phyloP scores from a whole-genome alignment of 2,888 invertebrate species.

The Caradrina kadenii region DNA sequence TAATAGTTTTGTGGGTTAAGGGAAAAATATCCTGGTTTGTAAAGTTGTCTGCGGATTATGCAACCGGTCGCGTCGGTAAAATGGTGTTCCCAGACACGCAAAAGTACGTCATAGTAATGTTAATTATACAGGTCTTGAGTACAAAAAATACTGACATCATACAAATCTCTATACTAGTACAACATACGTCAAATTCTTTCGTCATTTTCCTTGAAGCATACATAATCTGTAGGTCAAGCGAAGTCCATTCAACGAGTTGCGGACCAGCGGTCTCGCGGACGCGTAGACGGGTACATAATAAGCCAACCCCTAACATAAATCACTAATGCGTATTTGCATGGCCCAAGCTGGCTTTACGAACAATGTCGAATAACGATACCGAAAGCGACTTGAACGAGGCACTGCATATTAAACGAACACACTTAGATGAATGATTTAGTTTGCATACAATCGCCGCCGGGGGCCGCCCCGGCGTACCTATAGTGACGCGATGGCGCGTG shows the following conservation, averaged over 20 bases:
- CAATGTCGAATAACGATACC: slow-evolving; percentile 66
- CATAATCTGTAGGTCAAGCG: slow-evolving; percentile 41
- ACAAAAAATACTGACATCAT: slow-evolving; percentile 23
- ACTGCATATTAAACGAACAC: slow-evolving; percentile 69
- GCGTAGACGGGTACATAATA: slow-evolving; percentile 29
- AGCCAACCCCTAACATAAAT: slow-evolving; percentile 45
- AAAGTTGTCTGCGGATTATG: neutral
- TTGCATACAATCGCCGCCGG: slow-evolving; percentile 82
- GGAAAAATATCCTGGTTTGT: too few relatives aligned
- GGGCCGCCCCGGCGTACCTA: slow-evolving; percentile 51
- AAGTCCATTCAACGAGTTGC: slow-evolving; percentile 26
- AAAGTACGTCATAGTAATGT: slow-evolving; percentile 10
- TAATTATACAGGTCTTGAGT: neutral
- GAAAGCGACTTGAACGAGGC: slow-evolving; percentile 63
- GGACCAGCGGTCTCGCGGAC: slow-evolving; percentile 25
- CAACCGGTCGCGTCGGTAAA: neutral
- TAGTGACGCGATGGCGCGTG: slow-evolving; percentile 75
- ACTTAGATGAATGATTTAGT: slow-evolving; percentile 73
- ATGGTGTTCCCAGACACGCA: neutral
- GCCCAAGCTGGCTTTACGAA: slow-evolving; percentile 49
- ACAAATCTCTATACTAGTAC: slow-evolving; percentile 21
- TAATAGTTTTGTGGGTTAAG: too few relatives aligned
- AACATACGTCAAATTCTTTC: slow-evolving; percentile 39
- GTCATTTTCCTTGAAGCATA: slow-evolving; percentile 50
- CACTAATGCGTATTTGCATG: slow-evolving; percentile 47